Evolutionary conservation across 2,888 invertebrate species (phyloP), one percentile per base, ranked within the genome.

Genomic region (Dinocampus coccinellae): DNA sequence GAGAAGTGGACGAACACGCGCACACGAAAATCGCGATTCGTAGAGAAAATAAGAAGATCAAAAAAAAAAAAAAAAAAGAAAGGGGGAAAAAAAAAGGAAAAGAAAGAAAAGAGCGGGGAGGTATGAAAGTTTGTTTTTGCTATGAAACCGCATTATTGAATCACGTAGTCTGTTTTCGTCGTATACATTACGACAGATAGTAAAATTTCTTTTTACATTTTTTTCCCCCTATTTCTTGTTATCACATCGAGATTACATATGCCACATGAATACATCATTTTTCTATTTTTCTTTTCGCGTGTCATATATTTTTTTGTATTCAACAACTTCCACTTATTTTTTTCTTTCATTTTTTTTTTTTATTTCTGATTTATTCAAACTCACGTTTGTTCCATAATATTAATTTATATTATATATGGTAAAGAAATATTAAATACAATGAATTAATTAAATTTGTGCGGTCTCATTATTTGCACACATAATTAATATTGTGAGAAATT

Each of bases 141-240:
- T 68, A 26, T 39, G 55, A 73, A 61, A 68, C 57, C 52, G 55
- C 72, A 74, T 79, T 80, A 81, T 82, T 80, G 81, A 80, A 82
- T 82, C 81, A 79, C 79, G 79, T 77, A 77, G 73, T 77, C 73
- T 75, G 77, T 80, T 82, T 79, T 77, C 74, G 78, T 78, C 74
- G 77, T 72, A 62, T 73, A 73, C 62, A 64, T 77, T 75, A 74
- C 72, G 67, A 70, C 66, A 55, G 69, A 62, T 72, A 69, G 16
- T 20, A n/a, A 6, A 16, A 16, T n/a, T 3, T 20, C 16, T n/a
- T 47, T 16, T 47, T 47, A 1, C 3, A 1, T 47, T 70, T 47
- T 42, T 13, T 60, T 53, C 36, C 16, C 67, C 42, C 33, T 39
- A 20, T 16, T 66, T 9, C 47, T 65, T 68, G 67, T 72, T 66